phyloP scores from a whole-genome alignment of 2,888 invertebrate species.

The Ectemnius cavifrons region DNA sequence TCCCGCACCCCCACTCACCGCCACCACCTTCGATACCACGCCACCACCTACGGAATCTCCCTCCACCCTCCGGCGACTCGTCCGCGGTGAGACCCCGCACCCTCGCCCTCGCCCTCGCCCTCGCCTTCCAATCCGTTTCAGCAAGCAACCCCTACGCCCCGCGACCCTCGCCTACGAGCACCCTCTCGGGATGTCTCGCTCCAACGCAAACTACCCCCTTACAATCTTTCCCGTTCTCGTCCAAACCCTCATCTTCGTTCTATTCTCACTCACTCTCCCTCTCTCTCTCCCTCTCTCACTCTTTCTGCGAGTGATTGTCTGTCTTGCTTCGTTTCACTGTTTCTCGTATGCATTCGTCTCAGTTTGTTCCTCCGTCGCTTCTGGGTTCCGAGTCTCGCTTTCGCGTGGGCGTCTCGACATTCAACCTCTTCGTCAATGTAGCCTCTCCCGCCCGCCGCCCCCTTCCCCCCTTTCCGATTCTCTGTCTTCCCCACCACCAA shows the following conservation, averaged over 20 bases:
- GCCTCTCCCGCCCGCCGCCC: no score
- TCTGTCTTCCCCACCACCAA: not conserved
- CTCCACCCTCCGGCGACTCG: slow-evolving; percentile 5
- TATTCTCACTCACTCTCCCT: slow-evolving; percentile 9
- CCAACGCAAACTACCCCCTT: slow-evolving; percentile 10
- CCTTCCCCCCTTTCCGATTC: not conserved
- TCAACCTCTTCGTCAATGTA: no score
- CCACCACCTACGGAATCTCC: slow-evolving; percentile 10
- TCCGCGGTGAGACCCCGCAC: slow-evolving; percentile 4
- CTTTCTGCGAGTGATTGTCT: not conserved
- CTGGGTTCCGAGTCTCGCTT: no score
- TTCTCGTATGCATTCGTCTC: not conserved
- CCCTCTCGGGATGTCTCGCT: slow-evolving; percentile 6
- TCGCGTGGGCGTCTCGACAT: no score
- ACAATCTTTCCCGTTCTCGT: slow-evolving; percentile 9
- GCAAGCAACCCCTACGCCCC: not conserved
- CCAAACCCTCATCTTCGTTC: slow-evolving; percentile 5
- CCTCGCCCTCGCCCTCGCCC: slow-evolving; percentile 31
- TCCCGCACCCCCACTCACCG: not conserved
- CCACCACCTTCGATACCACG: not conserved
- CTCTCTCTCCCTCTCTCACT: slow-evolving; percentile 1
- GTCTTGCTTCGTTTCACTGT: not conserved
- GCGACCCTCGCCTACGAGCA: not conserved
- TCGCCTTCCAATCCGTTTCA: not conserved
- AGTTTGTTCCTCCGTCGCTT: not conserved